Percentiles rank a stretch among this genome's conserved stretches.
Conservation (phyloP, 2,113 vertebrate genomes). For the Indicator maculatus region DNA sequence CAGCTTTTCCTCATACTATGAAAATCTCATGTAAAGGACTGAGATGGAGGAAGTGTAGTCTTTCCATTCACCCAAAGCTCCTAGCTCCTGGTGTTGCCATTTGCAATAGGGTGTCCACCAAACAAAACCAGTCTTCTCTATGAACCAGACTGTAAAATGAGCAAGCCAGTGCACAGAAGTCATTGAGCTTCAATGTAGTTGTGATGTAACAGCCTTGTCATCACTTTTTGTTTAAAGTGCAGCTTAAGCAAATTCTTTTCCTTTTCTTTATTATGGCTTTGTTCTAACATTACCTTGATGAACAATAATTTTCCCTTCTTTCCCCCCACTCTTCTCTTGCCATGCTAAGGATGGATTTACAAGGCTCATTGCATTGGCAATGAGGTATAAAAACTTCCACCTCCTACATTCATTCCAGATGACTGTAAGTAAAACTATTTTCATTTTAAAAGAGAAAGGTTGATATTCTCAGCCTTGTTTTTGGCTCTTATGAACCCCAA, state of each 20-base stretch:
- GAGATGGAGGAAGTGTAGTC: not conserved
- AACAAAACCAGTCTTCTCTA: not conserved
- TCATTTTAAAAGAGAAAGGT: not conserved
- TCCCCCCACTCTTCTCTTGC: not conserved
- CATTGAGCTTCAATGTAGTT: not conserved
- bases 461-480: not conserved
- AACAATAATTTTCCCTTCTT: not conserved
- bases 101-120: not conserved
- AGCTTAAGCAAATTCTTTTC: not conserved
- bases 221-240: not conserved
- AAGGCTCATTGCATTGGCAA: not conserved
- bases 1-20: no score
- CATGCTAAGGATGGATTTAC: not conserved
- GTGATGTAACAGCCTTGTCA: not conserved
- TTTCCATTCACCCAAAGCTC: not conserved
- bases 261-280: not conserved
- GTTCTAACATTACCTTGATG: not conserved
- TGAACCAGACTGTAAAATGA: not conserved
- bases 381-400: not conserved
- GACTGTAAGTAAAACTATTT: slow-evolving; percentile 9
- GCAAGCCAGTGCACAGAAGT: not conserved
- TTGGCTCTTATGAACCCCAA: not conserved
- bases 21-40: not conserved
- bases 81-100: not conserved
- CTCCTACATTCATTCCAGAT: not conserved